A percentile compares a stretch with the other conserved stretches of the same genome.
Evolutionary conservation across 2,888 invertebrate genomes (phyloP).

Genomic region (Oconnorella tubifera): DNA sequence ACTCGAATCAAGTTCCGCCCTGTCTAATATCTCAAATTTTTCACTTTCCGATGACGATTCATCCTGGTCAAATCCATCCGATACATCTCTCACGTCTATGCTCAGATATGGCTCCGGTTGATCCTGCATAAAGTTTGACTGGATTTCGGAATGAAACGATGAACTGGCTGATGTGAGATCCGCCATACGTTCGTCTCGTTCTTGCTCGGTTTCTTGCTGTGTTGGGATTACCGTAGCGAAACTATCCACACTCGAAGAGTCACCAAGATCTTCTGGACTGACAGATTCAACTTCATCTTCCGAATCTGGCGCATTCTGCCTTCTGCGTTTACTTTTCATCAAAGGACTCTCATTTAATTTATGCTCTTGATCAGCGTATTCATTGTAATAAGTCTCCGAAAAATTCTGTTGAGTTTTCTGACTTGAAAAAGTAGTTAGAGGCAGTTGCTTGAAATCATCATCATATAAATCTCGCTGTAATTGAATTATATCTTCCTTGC

Average conservation of each 20-base stretch:
- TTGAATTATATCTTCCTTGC: background rate
- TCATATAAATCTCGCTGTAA: background rate
- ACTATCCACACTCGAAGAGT: slow-evolving; percentile 54
- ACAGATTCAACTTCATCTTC: slow-evolving; percentile 9
- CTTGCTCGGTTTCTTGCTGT: slow-evolving; percentile 48
- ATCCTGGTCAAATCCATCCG: slow-evolving; percentile 25
- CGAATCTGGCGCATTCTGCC: background rate
- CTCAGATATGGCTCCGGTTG: slow-evolving; percentile 73
- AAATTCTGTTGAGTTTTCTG: background rate
- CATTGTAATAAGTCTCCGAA: background rate
- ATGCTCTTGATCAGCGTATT: background rate
- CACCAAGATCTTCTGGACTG: slow-evolving; percentile 44
- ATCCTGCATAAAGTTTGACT: background rate
- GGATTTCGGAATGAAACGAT: slow-evolving; percentile 55
- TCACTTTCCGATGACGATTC: slow-evolving; percentile 42
- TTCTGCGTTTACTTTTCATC: background rate
- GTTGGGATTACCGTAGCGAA: slow-evolving; percentile 54
- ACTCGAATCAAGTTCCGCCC: slow-evolving; percentile 16
- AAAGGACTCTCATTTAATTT: background rate
- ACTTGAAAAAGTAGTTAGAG: background rate
- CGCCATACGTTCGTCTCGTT: slow-evolving; percentile 54
- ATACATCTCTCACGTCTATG: slow-evolving; percentile 33
- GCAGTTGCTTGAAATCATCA: background rate
- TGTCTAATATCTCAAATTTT: slow-evolving; percentile 41
- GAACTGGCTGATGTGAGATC: slow-evolving; percentile 61